Conservation (phyloP, 2,113 vertebrate genomes). For the Toxotes chatareus region DNA sequence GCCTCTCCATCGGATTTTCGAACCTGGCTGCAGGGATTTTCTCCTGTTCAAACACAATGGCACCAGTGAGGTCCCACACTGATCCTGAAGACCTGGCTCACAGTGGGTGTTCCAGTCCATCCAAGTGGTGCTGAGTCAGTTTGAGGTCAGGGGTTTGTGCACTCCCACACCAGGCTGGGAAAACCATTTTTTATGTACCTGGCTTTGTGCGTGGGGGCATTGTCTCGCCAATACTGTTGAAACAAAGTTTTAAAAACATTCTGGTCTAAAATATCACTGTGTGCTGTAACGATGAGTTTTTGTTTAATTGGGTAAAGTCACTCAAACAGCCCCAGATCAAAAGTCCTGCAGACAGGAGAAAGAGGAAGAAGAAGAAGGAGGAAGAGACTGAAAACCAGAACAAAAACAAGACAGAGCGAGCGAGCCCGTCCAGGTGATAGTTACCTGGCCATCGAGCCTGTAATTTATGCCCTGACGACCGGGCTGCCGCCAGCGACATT, state of each 20-base stretch:
- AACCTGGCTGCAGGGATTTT: background rate
- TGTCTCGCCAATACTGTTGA: background rate
- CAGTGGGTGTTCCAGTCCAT: background rate
- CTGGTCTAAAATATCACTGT: too few relatives aligned
- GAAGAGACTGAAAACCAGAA: slow-evolving; percentile 26
- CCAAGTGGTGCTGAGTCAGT: background rate
- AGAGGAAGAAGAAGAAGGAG: background rate
- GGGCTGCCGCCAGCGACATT: slow-evolving; percentile 52
- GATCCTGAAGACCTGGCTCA: background rate
- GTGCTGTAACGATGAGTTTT: too few relatives aligned
- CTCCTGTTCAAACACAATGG: background rate
- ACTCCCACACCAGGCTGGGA: background rate
- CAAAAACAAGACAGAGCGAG: slow-evolving; percentile 57
- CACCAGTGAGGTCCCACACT: background rate
- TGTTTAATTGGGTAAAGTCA: too few relatives aligned
- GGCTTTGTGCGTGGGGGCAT: background rate
- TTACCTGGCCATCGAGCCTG: slow-evolving; percentile 70
- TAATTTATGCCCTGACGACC: slow-evolving; percentile 71
- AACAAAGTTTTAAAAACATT: background rate
- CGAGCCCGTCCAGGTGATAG: slow-evolving; percentile 67
- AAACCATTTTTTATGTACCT: background rate
- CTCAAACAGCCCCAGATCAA: too few relatives aligned
- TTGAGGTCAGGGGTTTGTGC: background rate
- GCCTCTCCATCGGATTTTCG: background rate
- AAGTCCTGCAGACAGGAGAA: background rate